phyloP scores from a whole-genome alignment of 2,888 invertebrate genomes.

The Esperia sulphurella region DNA sequence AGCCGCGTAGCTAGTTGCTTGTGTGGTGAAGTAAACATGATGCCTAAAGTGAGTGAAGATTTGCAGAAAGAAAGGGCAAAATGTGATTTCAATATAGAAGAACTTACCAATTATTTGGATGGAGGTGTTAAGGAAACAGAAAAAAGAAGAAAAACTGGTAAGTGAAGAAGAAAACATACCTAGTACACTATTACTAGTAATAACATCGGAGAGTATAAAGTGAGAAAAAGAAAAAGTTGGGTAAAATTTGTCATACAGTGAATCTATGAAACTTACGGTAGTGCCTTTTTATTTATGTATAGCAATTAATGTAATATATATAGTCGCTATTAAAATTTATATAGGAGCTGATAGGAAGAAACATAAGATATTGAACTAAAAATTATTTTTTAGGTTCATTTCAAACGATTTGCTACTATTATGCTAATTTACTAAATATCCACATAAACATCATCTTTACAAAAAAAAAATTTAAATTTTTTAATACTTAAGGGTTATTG shows the following conservation, averaged over 20 bases:
- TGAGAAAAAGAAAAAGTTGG: not conserved
- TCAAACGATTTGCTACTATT: too few relatives aligned
- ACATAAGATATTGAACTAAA: too few relatives aligned
- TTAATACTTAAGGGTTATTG: too few relatives aligned
- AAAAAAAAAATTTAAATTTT: too few relatives aligned
- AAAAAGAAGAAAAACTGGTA: constrained; percentile 74
- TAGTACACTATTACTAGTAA: too few relatives aligned
- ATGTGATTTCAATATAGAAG: constrained; percentile 84
- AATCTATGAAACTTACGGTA: not conserved
- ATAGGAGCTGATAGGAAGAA: too few relatives aligned
- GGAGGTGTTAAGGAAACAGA: constrained; percentile 83
- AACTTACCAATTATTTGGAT: constrained; percentile 87
- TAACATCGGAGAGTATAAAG: not conserved
- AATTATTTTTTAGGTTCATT: too few relatives aligned
- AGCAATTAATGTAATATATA: too few relatives aligned
- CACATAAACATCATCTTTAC: too few relatives aligned
- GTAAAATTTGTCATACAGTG: not conserved
- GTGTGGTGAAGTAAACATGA: constrained; percentile 12
- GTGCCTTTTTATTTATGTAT: not conserved
- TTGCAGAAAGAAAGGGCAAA: constrained; percentile 83
- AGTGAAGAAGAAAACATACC: too few relatives aligned
- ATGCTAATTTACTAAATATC: too few relatives aligned
- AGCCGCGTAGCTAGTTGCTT: not conserved
- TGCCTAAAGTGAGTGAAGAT: constrained; percentile 79
- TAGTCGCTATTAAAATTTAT: too few relatives aligned